Evolutionary conservation across 2,888 invertebrate species (phyloP).

Genomic region (Hecatera dysodea): DNA sequence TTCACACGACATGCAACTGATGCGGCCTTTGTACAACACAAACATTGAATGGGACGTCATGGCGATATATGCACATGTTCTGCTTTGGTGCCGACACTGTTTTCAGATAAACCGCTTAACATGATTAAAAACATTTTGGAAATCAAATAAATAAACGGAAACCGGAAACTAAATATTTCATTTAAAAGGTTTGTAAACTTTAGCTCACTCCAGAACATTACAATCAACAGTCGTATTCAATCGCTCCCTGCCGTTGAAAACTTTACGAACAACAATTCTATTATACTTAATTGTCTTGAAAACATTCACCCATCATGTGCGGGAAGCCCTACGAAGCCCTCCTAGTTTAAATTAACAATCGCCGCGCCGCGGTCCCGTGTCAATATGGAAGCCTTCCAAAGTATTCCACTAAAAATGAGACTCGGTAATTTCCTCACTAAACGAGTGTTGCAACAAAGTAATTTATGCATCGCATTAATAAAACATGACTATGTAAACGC

Average conservation of each 20-base stretch:
- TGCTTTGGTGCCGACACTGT: not conserved
- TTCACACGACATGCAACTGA: slow-evolving; percentile 8
- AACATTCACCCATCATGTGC: slow-evolving; percentile 46
- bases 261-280: slow-evolving; percentile 9
- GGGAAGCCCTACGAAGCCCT: slow-evolving; percentile 56
- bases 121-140: not conserved
- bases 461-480: slow-evolving; percentile 84
- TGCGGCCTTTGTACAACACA: not conserved
- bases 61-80: not conserved
- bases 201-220: not conserved
- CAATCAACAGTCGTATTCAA: slow-evolving; percentile 10
- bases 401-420: slow-evolving; percentile 74
- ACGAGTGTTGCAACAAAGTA: slow-evolving; percentile 79
- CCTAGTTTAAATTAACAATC: slow-evolving; percentile 70
- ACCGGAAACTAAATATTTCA: not conserved
- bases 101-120: not conserved
- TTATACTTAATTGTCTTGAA: slow-evolving; percentile 8
- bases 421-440: slow-evolving; percentile 78
- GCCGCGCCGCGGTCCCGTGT: slow-evolving; percentile 62
- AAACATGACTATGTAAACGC: slow-evolving; percentile 82
- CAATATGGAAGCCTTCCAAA: slow-evolving; percentile 75
- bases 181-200: slow-evolving; percentile 2
- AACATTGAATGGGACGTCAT: not conserved
- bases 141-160: not conserved
- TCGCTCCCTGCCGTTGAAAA: slow-evolving; percentile 7